Evolutionary conservation across 1,140 invertebrate genomes (phyloP).

Genomic region (Stenopsyche tienmushanensis): DNA sequence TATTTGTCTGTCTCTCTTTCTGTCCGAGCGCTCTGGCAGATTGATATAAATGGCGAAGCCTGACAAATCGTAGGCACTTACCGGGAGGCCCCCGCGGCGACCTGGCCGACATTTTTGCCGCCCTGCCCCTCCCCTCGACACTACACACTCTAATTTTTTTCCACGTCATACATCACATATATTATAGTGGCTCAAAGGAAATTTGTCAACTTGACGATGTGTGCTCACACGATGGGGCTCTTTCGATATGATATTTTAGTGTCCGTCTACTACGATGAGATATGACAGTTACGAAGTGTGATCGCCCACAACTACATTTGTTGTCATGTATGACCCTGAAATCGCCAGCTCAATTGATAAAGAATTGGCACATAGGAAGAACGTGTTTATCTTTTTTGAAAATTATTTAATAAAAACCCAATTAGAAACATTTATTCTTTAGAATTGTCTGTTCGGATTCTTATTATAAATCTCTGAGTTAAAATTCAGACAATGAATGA

Average conservation of each 20-base stretch:
- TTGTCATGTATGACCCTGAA: too few species aligned
- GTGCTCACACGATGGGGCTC: slow-evolving; percentile 6
- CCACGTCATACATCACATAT: slow-evolving; percentile 4
- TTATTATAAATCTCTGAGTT: too few species aligned
- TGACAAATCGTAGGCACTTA: slow-evolving; percentile 29
- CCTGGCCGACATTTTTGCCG: not conserved
- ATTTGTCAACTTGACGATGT: slow-evolving; percentile 25
- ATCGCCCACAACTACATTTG: too few species aligned
- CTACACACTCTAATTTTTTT: slow-evolving; percentile 13
- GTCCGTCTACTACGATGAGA: too few species aligned
- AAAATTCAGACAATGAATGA: too few species aligned
- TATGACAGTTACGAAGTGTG: too few species aligned
- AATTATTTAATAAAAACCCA: too few species aligned
- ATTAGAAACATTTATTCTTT: too few species aligned
- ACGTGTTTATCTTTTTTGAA: too few species aligned
- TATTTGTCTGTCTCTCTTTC: slow-evolving; percentile 20
- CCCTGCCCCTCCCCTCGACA: not conserved
- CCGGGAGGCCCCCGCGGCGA: not conserved
- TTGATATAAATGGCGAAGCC: slow-evolving; percentile 31
- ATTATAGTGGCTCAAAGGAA: not conserved
- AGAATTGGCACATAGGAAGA: too few species aligned
- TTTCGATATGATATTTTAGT: slow-evolving; percentile 21
- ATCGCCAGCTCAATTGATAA: too few species aligned
- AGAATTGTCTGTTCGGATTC: too few species aligned
- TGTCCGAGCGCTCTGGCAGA: slow-evolving; percentile 20